Evolutionary conservation across 2,888 invertebrate species (phyloP), one percentile per base, ranked within the genome.

Genomic region (Cataglyphis albicans): DNA sequence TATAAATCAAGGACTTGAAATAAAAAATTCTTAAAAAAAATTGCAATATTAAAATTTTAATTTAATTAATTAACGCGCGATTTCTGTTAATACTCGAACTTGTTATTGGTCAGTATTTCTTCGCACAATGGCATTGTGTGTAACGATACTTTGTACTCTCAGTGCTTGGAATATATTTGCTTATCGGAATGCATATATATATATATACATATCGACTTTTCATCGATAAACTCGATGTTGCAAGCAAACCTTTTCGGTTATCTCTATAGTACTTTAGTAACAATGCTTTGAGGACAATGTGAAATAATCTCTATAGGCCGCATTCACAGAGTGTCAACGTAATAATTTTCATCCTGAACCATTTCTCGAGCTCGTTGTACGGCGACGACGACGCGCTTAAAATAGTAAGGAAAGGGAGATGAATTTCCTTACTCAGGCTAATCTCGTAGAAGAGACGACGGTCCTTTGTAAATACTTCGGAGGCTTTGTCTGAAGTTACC

Each of bases 391-490:
- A 65, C 55, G 76, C 78, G 70, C 59, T 80, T 59, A 72, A 80
- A 80, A 72, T 80, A 72, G 78, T 72, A 41, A 70, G 75, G 76
- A 81, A 82, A 70, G 70, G 74, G 57, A 63, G 68, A 75, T 41
- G 75, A 57, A 72, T 67, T 82, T 83, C 70, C 29, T 57, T 83
- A 41, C 80, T 80, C 68, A 41, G 80, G 48, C 83, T 80, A 68
- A 83, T 83, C 80, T 81, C 75, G 64, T 74, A 75, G 68, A 70
- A 64, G 80, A 52, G 68, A 32, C 61, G 68, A 32, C 61, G 52
- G 70, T 70, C 78, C 82, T 87, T 84, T 84, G 80, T 81, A 86
- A 86, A 87, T 86, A 86, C 84, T 86, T 88, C 73, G 82, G 81
- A 65, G 83, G 84, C 87, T 84, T 82, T 84, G 82, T 84, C 81